Evolutionary conservation across 1,140 invertebrate genomes (phyloP).

Genomic region (Solenopsis invicta): DNA sequence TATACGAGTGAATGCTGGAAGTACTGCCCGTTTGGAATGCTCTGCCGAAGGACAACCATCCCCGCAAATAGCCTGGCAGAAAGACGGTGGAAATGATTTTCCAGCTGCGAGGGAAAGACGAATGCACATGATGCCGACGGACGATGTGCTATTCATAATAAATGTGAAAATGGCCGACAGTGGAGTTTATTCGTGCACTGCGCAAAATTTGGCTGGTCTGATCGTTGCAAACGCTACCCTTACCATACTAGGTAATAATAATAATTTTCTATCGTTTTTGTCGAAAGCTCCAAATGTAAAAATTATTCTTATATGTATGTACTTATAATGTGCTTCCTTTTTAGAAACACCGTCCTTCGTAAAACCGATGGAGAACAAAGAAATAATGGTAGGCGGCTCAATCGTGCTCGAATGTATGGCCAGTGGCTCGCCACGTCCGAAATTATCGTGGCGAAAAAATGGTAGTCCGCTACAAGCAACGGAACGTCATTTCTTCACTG

Average conservation of each 20-base stretch:
- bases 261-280: not conserved
- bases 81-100: conserved; percentile 98
- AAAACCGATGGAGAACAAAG: conserved; percentile 94
- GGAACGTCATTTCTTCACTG: conserved; percentile 93
- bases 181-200: conserved; percentile 97
- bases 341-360: conserved; percentile 94
- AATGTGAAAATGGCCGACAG: conserved; percentile 95
- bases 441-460: conserved; percentile 96
- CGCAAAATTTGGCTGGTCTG: conserved; percentile 95
- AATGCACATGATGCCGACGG: conserved; percentile 96
- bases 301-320: not conserved
- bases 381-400: conserved; percentile 92
- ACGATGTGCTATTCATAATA: conserved; percentile 97
- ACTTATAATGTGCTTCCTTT: not conserved
- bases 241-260: conserved; percentile 91
- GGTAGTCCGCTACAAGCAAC: conserved; percentile 91
- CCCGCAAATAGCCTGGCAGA: conserved; percentile 97
- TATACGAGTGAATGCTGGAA: conserved; percentile 94
- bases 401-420: conserved; percentile 96
- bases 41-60: conserved; percentile 95
- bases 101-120: conserved; percentile 97
- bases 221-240: conserved; percentile 96
- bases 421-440: conserved; percentile 94
- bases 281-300: not conserved
- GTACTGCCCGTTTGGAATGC: conserved; percentile 96